Evolutionary conservation across 2,797 vertebrate genomes (phyloP).

Genomic region (Ispidina lecontei): DNA sequence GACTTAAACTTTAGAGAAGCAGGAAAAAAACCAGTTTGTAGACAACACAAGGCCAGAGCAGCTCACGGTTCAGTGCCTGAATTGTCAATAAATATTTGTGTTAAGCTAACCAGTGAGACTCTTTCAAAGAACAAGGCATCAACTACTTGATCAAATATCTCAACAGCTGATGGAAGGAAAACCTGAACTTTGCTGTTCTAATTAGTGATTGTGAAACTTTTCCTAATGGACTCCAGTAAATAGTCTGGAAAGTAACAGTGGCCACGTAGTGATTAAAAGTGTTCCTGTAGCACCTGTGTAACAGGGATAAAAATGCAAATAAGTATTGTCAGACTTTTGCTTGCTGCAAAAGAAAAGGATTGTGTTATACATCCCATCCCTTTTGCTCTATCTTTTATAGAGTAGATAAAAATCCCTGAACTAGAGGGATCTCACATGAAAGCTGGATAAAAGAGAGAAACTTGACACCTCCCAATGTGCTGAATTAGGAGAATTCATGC

Average conservation of each 20-base stretch:
- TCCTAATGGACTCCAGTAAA: background rate
- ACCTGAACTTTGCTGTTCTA: background rate
- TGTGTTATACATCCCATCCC: background rate
- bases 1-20: background rate
- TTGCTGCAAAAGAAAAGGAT: background rate
- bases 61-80: background rate
- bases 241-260: background rate
- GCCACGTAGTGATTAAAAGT: accelerated
- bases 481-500: background rate
- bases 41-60: accelerated
- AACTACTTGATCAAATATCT: background rate
- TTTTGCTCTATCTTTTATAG: background rate
- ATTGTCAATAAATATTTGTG: background rate
- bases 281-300: background rate
- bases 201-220: background rate
- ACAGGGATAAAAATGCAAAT: background rate
- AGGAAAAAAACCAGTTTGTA: background rate
- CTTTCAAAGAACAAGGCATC: background rate
- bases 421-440: background rate
- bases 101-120: background rate
- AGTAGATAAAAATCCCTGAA: background rate
- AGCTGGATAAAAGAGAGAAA: background rate
- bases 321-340: background rate
- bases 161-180: background rate
- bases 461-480: background rate